phyloP scores from a whole-genome alignment of 2,888 invertebrate genomes.

The Rotaria sp. region DNA sequence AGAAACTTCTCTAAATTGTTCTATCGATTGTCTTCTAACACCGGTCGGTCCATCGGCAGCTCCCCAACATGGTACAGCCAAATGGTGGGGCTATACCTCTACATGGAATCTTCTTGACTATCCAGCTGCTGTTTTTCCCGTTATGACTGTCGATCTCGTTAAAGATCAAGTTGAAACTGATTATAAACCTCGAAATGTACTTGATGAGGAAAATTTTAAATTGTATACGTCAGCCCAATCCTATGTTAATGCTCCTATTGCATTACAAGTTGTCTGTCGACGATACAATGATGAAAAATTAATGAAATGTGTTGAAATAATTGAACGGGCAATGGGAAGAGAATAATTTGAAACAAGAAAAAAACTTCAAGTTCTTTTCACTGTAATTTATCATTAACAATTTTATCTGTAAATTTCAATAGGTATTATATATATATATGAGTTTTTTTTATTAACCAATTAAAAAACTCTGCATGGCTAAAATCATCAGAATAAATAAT shows the following conservation, averaged over 20 bases:
- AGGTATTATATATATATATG: no score
- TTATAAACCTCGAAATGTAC: background rate
- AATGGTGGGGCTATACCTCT: background rate
- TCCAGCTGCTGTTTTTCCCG: background rate
- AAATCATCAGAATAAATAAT: no score
- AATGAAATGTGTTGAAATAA: background rate
- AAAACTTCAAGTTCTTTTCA: no score
- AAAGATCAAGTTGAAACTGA: background rate
- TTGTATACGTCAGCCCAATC: background rate
- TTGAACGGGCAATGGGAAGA: background rate
- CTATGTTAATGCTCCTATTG: background rate
- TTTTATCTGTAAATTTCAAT: no score
- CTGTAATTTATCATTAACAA: no score
- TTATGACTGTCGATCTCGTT: background rate
- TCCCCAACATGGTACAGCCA: background rate
- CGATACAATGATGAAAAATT: background rate
- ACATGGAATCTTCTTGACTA: constrained; percentile 21
- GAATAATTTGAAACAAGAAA: no score
- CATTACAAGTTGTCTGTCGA: background rate
- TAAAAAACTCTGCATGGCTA: no score
- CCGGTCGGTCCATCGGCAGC: background rate
- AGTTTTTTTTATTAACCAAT: no score
- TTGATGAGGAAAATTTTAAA: background rate
- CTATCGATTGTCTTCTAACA: background rate
- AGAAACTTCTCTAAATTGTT: background rate